A percentile compares a stretch with the other conserved stretches of the same genome.
Conservation (phyloP, 2,888 invertebrate species). For the Melieria omissa region DNA sequence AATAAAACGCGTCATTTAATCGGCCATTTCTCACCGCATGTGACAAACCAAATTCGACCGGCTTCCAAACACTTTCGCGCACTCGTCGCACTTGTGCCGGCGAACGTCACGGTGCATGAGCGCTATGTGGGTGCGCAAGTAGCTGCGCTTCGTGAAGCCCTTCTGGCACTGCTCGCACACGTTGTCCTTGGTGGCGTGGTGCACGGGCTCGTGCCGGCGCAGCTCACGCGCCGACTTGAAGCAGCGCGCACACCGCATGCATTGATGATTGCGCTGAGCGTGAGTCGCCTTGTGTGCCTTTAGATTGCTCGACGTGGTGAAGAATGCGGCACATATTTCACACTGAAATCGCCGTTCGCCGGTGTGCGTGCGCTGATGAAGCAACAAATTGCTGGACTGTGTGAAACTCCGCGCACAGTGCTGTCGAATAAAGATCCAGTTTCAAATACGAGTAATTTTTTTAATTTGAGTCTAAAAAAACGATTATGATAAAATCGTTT, state of each 20-base stretch:
- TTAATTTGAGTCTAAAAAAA: too few relatives aligned
- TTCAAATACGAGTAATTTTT: too few relatives aligned
- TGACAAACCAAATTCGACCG: constrained; percentile 54
- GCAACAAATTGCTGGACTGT: constrained; percentile 50
- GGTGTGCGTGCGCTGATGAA: constrained; percentile 51
- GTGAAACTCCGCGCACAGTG: constrained; percentile 50
- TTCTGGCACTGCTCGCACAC: constrained; percentile 51
- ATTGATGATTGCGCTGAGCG: constrained; percentile 47
- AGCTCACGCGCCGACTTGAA: constrained; percentile 53
- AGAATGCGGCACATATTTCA: constrained; percentile 53
- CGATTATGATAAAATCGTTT: too few relatives aligned
- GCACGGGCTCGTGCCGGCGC: constrained; percentile 49
- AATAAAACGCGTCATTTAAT: not conserved
- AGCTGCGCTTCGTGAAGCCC: constrained; percentile 50
- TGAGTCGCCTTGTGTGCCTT: constrained; percentile 53
- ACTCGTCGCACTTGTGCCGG: constrained; percentile 52
- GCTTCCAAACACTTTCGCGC: constrained; percentile 51
- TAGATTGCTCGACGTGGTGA: constrained; percentile 54
- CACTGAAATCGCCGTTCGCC: constrained; percentile 53
- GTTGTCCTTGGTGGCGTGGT: constrained; percentile 48
- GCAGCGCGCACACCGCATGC: constrained; percentile 46
- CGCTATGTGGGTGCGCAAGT: constrained; percentile 50
- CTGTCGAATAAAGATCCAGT: constrained; percentile 28
- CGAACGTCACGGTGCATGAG: constrained; percentile 51
- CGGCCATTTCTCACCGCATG: constrained; percentile 46